Evolutionary conservation across 2,797 vertebrate genomes (phyloP).

Genomic region (Poeciliopsis presidionis): DNA sequence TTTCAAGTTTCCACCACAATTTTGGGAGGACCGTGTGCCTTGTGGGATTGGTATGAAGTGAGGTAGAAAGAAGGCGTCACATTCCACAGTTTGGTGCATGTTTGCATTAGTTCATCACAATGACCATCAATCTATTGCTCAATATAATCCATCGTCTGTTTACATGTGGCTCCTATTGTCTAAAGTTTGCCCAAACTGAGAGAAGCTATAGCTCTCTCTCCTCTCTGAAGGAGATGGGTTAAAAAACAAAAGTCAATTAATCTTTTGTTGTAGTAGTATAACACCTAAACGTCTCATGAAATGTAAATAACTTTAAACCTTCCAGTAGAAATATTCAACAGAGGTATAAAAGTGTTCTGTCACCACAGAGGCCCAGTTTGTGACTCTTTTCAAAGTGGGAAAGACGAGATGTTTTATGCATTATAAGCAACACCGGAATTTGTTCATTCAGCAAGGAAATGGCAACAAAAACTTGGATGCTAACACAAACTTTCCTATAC

Average conservation of each 20-base stretch:
- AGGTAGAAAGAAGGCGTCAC: slow-evolving; percentile 79
- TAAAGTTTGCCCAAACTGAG: neutral
- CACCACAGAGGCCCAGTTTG: neutral
- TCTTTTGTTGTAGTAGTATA: neutral
- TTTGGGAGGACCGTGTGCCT: slow-evolving; percentile 65
- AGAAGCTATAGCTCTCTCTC: neutral
- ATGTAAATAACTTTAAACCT: neutral
- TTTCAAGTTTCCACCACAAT: slow-evolving; percentile 32
- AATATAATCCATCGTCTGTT: neutral
- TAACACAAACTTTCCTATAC: neutral
- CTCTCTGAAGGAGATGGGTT: neutral
- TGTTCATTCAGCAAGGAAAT: neutral
- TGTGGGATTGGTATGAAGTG: slow-evolving; percentile 69
- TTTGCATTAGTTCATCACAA: slow-evolving; percentile 39
- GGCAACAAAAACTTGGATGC: neutral
- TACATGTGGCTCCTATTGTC: neutral
- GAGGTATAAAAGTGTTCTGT: neutral
- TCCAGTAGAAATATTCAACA: neutral
- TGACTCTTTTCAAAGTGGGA: neutral
- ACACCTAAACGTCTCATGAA: neutral
- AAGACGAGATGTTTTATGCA: neutral
- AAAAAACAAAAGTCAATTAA: too few species aligned
- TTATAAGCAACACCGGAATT: neutral
- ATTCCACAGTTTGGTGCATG: slow-evolving; percentile 84
- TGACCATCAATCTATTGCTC: slow-evolving; percentile 40